These are phyloP conservation scores for Dorcus parallelipipedus DNA, from an alignment of 2,888 invertebrate genomes.

Conservation along the genomic window DNA sequence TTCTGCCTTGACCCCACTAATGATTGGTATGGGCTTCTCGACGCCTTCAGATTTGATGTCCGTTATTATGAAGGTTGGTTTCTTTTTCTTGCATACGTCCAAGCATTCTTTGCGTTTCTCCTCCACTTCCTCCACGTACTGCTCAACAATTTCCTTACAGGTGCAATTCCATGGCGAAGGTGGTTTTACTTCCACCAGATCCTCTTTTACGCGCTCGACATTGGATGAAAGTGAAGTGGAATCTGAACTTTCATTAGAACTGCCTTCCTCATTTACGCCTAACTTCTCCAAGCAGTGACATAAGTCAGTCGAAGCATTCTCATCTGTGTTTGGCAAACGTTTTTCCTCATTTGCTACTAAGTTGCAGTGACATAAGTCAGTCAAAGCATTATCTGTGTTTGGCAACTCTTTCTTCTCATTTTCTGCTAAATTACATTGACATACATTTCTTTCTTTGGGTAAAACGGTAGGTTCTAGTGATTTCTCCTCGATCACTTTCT, in stretches of 20 bases:
- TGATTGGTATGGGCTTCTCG: constrained; percentile 27
- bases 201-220: background rate
- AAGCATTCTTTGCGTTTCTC: background rate
- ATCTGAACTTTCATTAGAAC: too few relatives aligned
- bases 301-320: too few relatives aligned
- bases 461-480: background rate
- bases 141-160: constrained; percentile 12
- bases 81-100: background rate
- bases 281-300: too few relatives aligned
- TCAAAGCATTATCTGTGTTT: too few relatives aligned
- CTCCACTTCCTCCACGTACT: constrained; percentile 3
- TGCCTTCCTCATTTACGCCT: too few relatives aligned
- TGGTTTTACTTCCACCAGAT: constrained; percentile 8
- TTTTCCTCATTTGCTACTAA: background rate
- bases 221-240: too few relatives aligned
- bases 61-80: constrained; percentile 24
- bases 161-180: constrained; percentile 8
- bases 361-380: too few relatives aligned
- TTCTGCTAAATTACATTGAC: background rate
- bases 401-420: background rate
- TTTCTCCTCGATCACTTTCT: background rate
- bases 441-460: background rate
- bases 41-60: constrained; percentile 22
- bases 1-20: constrained; percentile 27
- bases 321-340: too few relatives aligned